Evolutionary conservation across 2,888 invertebrate species (phyloP).

Genomic region (Chymomyza procnemis): DNA sequence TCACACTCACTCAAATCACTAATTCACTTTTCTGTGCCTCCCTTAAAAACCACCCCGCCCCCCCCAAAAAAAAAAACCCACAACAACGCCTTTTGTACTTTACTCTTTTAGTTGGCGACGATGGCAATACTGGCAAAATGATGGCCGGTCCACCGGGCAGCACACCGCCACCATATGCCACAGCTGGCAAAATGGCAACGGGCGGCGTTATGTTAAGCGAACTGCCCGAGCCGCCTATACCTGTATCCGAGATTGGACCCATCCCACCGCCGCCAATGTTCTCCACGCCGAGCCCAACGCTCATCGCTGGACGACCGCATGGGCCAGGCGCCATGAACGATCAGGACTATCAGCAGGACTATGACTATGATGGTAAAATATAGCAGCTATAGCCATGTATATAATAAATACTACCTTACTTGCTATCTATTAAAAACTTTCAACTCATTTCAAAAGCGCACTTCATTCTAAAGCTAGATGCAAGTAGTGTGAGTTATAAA

Average conservation of each 20-base stretch:
- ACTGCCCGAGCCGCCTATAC: slow-evolving; percentile 94
- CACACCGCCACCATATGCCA: slow-evolving; percentile 76
- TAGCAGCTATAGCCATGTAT: not conserved
- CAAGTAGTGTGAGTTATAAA: slow-evolving; percentile 2
- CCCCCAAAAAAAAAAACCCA: slow-evolving; percentile 2
- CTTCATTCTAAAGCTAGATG: not conserved
- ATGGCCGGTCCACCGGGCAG: slow-evolving; percentile 77
- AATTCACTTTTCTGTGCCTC: slow-evolving; percentile 11
- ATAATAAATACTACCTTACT: slow-evolving; percentile 4
- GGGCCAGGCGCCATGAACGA: slow-evolving; percentile 78
- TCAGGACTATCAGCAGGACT: slow-evolving; percentile 80
- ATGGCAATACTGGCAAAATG: slow-evolving; percentile 69
- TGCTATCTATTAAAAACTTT: not conserved
- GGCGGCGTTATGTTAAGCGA: slow-evolving; percentile 88
- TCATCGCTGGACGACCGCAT: slow-evolving; percentile 81
- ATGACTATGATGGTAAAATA: slow-evolving; percentile 83
- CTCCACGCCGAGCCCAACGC: slow-evolving; percentile 89
- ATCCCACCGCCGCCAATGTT: slow-evolving; percentile 97
- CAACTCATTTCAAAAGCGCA: slow-evolving; percentile 11
- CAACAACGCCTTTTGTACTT: slow-evolving; percentile 17
- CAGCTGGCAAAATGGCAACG: slow-evolving; percentile 75
- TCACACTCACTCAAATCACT: slow-evolving; percentile 11
- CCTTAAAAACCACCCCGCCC: too few species aligned
- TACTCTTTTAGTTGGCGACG: slow-evolving; percentile 81
- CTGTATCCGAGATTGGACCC: slow-evolving; percentile 94